phyloP scores from a whole-genome alignment of 2,113 vertebrate genomes.

The Microtus pennsylvanicus region DNA sequence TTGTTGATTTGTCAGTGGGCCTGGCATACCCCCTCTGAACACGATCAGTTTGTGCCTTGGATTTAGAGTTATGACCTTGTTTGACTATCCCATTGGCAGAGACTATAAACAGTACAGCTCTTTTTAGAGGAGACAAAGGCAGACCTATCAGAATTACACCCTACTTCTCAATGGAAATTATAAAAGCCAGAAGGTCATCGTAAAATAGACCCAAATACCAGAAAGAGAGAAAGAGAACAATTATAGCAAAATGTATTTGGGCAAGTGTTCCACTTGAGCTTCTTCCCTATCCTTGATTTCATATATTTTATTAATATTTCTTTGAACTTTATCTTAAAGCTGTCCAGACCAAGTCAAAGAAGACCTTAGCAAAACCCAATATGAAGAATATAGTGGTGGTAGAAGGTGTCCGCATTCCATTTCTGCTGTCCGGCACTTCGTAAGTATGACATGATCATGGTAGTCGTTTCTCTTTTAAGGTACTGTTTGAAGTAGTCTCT shows the following conservation, averaged over 20 bases:
- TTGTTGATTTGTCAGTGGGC: background rate
- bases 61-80: background rate
- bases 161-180: too few species aligned
- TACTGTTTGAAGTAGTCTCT: constrained; percentile 21
- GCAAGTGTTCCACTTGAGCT: background rate
- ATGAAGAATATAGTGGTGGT: constrained; percentile 96
- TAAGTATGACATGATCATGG: constrained; percentile 84
- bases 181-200: too few species aligned
- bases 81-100: background rate
- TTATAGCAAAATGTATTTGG: background rate
- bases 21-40: background rate
- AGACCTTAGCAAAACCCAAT: constrained; percentile 91
- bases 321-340: constrained; percentile 76
- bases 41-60: background rate
- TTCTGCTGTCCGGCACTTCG: constrained; percentile 95
- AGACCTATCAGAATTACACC: too few species aligned
- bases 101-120: background rate
- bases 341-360: constrained; percentile 93
- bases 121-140: background rate
- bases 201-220: too few species aligned
- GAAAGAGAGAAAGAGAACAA: background rate
- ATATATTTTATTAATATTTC: background rate
- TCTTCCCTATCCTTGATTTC: background rate
- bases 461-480: constrained; percentile 11
- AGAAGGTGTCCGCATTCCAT: constrained; percentile 96